These are phyloP conservation scores for Harlomillsia oculata DNA, from an alignment of 1,140 invertebrate genomes.

Conservation along the genomic window DNA sequence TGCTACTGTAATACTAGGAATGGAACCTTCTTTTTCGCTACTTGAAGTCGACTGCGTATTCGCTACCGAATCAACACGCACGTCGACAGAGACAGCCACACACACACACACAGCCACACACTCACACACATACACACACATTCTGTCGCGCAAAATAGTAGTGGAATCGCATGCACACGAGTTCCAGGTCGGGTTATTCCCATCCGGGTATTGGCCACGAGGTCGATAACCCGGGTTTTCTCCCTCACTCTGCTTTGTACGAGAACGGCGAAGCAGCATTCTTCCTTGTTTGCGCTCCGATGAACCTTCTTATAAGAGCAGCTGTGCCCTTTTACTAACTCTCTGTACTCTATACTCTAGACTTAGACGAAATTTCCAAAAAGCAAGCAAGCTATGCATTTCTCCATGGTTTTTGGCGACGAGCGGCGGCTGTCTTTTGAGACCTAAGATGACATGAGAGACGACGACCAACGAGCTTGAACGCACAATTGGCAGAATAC, in stretches of 20 bases:
- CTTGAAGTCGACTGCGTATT: neutral
- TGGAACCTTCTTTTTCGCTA: neutral
- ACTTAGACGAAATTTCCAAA: neutral
- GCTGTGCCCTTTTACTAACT: neutral
- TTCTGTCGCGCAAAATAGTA: neutral
- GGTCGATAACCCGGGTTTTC: constrained; percentile 13
- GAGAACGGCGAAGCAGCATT: neutral
- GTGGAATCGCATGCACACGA: neutral
- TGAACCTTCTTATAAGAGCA: neutral
- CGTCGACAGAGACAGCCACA: neutral
- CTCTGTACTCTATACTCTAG: neutral
- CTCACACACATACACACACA: neutral
- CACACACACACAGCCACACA: neutral
- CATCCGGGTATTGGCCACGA: constrained; percentile 16
- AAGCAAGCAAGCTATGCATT: neutral
- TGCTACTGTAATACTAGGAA: no score
- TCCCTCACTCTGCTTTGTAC: no score
- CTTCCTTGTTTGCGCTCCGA: constrained; percentile 3
- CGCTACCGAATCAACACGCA: neutral
- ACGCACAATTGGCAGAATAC: no score
- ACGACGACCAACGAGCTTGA: no score
- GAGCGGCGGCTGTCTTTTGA: no score
- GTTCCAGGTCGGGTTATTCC: neutral
- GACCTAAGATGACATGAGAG: no score
- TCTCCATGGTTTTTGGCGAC: no score